phyloP scores from a whole-genome alignment of 2,888 invertebrate species.

The Spilarctia lutea region DNA sequence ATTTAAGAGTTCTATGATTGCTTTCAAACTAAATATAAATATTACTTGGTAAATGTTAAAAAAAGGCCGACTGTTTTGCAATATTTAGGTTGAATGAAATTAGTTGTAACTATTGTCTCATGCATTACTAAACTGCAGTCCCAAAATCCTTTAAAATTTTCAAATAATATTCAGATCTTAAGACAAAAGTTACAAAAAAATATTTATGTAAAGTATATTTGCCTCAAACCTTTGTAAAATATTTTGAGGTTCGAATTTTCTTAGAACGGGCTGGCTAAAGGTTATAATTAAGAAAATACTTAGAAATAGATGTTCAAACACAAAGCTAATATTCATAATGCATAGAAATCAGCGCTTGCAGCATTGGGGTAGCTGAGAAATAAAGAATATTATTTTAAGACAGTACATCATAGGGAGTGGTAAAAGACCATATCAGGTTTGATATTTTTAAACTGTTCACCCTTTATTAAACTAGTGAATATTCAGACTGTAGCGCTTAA shows the following conservation, averaged over 20 bases:
- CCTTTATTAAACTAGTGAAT: conserved; percentile 1
- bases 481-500: conserved; percentile 19
- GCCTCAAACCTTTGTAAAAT: not conserved
- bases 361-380: not conserved
- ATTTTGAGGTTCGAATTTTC: not conserved
- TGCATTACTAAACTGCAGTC: no score
- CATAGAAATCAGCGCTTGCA: not conserved
- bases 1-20: not conserved
- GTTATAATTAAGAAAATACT: not conserved
- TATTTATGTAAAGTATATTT: not conserved
- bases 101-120: no score
- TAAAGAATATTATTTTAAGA: not conserved
- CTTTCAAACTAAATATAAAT: not conserved
- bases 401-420: not conserved
- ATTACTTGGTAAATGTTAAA: not conserved
- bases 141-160: not conserved
- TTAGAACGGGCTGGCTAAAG: not conserved
- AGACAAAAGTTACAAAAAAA: no score
- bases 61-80: no score
- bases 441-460: not conserved
- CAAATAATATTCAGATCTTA: not conserved
- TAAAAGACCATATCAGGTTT: not conserved
- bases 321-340: not conserved
- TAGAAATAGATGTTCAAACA: not conserved
- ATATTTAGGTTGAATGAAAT: no score